These are phyloP conservation scores for Eunapius fragilis DNA, from an alignment of 37 sponge, comb jelly and placozoan genomes.

Conservation along the genomic window DNA sequence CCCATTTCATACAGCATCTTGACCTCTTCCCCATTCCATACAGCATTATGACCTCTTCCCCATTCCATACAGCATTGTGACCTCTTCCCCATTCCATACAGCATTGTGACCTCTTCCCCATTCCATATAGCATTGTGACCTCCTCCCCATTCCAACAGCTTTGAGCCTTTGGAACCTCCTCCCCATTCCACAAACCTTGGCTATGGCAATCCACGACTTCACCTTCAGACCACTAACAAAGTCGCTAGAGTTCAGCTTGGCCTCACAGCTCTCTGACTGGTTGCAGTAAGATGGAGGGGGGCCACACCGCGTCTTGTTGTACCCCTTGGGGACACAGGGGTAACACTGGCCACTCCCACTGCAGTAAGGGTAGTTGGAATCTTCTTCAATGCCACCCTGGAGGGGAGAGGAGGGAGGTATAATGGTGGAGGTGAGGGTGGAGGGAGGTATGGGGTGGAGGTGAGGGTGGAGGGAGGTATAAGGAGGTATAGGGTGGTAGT, in stretches of 20 bases:
- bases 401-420: not conserved
- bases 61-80: too few relatives aligned
- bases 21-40: too few relatives aligned
- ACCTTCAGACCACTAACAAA: slow-evolving; percentile 78
- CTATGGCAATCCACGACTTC: slow-evolving; percentile 50
- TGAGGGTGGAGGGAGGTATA: not conserved
- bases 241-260: slow-evolving; percentile 42
- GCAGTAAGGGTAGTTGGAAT: slow-evolving; percentile 79
- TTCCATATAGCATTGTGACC: too few relatives aligned
- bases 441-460: too few relatives aligned
- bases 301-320: slow-evolving; percentile 84
- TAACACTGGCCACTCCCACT: slow-evolving; percentile 79
- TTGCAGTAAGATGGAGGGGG: slow-evolving; percentile 77
- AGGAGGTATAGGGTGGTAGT: not conserved
- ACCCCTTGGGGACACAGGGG: slow-evolving; percentile 74
- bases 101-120: too few relatives aligned
- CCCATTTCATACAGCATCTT: too few relatives aligned
- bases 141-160: not conserved
- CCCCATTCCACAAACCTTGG: slow-evolving; percentile 23
- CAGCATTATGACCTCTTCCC: too few relatives aligned
- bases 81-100: too few relatives aligned
- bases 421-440: too few relatives aligned
- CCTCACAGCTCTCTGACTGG: slow-evolving; percentile 65
- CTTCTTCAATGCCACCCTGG: slow-evolving; percentile 82
- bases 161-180: too few relatives aligned